phyloP scores from a whole-genome alignment of 2,797 vertebrate species.

The Eupleurogrammus muticus region DNA sequence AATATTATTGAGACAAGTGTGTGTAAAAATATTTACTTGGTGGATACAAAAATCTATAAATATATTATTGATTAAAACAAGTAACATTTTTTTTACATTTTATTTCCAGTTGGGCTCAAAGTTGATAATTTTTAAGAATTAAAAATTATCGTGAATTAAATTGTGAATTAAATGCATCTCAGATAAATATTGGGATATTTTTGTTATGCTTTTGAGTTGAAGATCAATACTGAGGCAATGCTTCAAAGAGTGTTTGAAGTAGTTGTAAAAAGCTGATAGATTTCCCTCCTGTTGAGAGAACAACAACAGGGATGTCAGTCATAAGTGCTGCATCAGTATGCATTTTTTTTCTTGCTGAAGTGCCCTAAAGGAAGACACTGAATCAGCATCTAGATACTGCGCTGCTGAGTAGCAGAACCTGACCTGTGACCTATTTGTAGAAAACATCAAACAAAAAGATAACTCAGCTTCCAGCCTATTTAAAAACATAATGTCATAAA shows the following conservation, averaged over 20 bases:
- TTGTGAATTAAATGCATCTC: neutral
- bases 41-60: too few species aligned
- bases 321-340: neutral
- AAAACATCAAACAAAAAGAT: neutral
- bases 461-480: slow-evolving; percentile 9
- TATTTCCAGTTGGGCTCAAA: neutral
- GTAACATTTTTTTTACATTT: too few species aligned
- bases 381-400: neutral
- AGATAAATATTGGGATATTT: neutral
- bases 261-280: neutral
- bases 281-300: neutral
- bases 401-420: neutral
- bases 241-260: slow-evolving; percentile 2
- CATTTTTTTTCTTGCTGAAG: slow-evolving; percentile 11
- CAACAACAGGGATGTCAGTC: neutral
- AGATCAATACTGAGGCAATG: neutral
- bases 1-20: too few species aligned
- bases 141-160: too few species aligned
- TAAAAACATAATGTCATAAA: slow-evolving; percentile 3
- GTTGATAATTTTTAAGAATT: too few species aligned
- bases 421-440: slow-evolving; percentile 11
- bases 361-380: neutral
- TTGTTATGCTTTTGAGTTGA: neutral
- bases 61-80: too few species aligned
- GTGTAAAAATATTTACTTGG: too few species aligned